Evolutionary conservation across 1,140 invertebrate genomes (phyloP), one percentile per base, ranked within the genome.

Genomic region (Chrysomallon squamiferum): DNA sequence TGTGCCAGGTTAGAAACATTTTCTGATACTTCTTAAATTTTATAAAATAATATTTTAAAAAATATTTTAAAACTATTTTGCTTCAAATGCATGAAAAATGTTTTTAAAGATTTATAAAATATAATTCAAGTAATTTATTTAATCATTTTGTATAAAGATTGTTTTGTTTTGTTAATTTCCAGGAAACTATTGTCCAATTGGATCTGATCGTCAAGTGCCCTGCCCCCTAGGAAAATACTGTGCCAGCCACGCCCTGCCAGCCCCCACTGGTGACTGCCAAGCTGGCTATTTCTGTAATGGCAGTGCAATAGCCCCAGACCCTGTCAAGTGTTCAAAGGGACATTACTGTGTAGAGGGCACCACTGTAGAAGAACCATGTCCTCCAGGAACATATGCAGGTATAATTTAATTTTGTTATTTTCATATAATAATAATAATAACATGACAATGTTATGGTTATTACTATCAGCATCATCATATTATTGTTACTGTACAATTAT

Each of bases 261-360:
- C 54, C 0, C 81, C 81, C 15, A 72, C 75, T 54, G 82, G 81
- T 5, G 69, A 77, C 60, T 84, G 82, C 67, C 52, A 61, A 35
- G 75, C 62, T n/a, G 82, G 82, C 15, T 83, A 62, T 66, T 84
- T 80, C 74, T 84, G 81, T 66, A 83, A 82, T 67, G 77, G 75
- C 18, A 80, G 71, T 57, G 69, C 76, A 0, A 61, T 58, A 50
- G 56, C 74, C 22, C 71, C 73, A 18, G 68, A 82, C 59, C 79
- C 81, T 15, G 32, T 33, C 29, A 64, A 58, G 5, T 83, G 81
- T 60, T 65, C 68, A 22, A 71, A 65, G 43, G 81, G 81, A 18
- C 59, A 80, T 62, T 83, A 82, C 69, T 83, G 82, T 68, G 76
- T 78, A 35, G 45, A 69, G 30, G 82, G 82, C 20, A 81, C 79